These are phyloP conservation scores for Diplodus puntazzo DNA, from an alignment of 2,797 vertebrate genomes.

Conservation along the genomic window DNA sequence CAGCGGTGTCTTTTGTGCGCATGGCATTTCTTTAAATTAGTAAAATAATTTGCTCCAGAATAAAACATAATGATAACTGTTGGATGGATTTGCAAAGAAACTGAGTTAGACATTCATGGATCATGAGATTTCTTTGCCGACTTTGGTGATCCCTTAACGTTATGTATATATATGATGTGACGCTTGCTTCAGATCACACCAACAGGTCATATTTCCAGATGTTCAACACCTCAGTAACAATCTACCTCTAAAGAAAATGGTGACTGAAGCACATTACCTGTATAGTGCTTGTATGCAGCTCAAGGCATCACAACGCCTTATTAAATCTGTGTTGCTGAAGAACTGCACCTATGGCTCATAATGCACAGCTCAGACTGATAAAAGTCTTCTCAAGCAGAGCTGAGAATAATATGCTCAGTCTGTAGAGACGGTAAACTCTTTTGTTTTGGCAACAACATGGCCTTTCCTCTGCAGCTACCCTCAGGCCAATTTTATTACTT, in stretches of 20 bases:
- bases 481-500: slow-evolving; percentile 31
- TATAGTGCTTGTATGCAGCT: background rate
- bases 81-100: background rate
- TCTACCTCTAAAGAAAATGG: background rate
- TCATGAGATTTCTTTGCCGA: background rate
- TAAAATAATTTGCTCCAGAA: background rate
- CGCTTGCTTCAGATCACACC: background rate
- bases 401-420: background rate
- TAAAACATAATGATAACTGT: background rate
- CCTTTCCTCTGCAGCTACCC: slow-evolving; percentile 17
- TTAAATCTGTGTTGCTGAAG: no score
- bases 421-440: background rate
- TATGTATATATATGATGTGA: background rate
- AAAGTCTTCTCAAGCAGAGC: background rate
- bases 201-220: background rate
- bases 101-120: background rate
- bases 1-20: background rate
- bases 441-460: slow-evolving; percentile 22
- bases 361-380: background rate
- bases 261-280: background rate
- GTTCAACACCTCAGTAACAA: background rate
- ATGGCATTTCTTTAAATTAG: background rate
- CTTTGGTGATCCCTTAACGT: background rate
- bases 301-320: background rate
- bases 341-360: background rate